These are phyloP conservation scores for Actinia tenebrosa DNA, from an alignment of 64 coral and sea anemone species.

Conservation along the genomic window DNA sequence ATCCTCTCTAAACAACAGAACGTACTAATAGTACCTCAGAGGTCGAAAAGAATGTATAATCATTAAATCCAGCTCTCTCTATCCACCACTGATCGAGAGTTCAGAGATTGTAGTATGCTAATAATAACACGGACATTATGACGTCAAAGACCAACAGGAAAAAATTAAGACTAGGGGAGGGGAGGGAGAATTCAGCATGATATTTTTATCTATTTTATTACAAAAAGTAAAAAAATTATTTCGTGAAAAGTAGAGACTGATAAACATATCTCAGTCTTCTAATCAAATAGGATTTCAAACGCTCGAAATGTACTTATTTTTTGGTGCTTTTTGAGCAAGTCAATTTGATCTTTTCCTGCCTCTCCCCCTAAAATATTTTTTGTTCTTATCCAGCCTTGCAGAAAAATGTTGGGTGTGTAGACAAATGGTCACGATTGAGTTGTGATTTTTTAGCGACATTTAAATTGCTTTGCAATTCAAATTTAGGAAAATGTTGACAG, in stretches of 20 bases:
- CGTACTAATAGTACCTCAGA: background rate
- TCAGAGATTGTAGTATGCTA: background rate
- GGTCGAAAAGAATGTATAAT: background rate
- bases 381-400: background rate
- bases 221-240: background rate
- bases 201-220: background rate
- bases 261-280: background rate
- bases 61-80: background rate
- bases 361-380: background rate
- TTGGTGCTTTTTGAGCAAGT: background rate
- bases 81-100: background rate
- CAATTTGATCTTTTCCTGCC: background rate
- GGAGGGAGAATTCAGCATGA: background rate
- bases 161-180: background rate
- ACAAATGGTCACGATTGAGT: background rate
- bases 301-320: background rate
- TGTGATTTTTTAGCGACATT: background rate
- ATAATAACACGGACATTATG: background rate
- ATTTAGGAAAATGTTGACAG: background rate
- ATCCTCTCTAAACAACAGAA: background rate
- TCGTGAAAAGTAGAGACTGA: background rate
- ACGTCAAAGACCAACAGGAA: background rate
- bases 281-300: background rate
- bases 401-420: constrained; percentile 12
- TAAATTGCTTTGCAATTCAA: background rate